Percentiles rank a stretch among this genome's conserved stretches.
These are phyloP conservation scores for Orchesella cincta DNA, from an alignment of 1,140 invertebrate species.

Conservation along the genomic window DNA sequence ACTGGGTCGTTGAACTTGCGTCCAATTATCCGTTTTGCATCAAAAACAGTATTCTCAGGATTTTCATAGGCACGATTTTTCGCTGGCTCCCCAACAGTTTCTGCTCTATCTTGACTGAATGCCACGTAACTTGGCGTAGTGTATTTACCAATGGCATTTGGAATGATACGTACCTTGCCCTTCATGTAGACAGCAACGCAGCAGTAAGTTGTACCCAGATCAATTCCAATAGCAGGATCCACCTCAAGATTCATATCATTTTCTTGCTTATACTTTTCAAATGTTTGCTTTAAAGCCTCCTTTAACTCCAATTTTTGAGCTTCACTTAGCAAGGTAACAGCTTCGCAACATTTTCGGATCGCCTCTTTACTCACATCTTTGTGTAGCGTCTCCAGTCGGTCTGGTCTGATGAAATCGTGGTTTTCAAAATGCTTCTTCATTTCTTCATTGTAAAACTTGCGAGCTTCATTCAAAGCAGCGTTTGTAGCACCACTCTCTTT, in stretches of 20 bases:
- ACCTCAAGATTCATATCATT: slow-evolving; percentile 23
- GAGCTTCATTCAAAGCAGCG: not conserved
- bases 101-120: slow-evolving; percentile 61
- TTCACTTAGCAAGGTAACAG: not conserved
- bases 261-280: slow-evolving; percentile 2
- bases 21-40: slow-evolving; percentile 59
- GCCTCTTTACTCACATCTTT: not conserved
- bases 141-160: not conserved
- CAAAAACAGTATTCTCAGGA: slow-evolving; percentile 61
- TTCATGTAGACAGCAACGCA: slow-evolving; percentile 75
- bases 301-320: not conserved
- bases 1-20: slow-evolving; percentile 57
- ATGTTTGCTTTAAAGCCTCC: not conserved
- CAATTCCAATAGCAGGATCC: slow-evolving; percentile 75
- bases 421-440: slow-evolving; percentile 27
- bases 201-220: slow-evolving; percentile 95
- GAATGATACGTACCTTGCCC: slow-evolving; percentile 24
- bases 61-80: slow-evolving; percentile 66
- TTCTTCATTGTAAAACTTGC: slow-evolving; percentile 32
- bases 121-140: slow-evolving; percentile 59
- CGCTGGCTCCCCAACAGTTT: slow-evolving; percentile 64
- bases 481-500: not conserved
- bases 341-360: not conserved
- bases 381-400: not conserved
- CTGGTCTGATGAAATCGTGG: not conserved